Percentiles rank a stretch among this genome's conserved stretches.
These are phyloP conservation scores for Troides oblongomaculatus DNA, from an alignment of 2,888 invertebrate species.

Conservation along the genomic window DNA sequence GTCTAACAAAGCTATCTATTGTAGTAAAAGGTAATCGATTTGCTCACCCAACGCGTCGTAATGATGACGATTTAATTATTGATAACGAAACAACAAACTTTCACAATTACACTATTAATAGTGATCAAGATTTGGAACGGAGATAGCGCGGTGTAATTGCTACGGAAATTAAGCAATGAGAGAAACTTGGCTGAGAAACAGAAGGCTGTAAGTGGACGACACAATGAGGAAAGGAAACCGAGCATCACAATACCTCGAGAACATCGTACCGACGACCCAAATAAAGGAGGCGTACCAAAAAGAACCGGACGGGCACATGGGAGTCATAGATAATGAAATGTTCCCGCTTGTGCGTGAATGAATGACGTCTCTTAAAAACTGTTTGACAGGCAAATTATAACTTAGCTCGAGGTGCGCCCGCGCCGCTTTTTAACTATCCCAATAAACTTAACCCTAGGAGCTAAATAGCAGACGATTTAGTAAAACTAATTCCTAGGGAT, in stretches of 20 bases:
- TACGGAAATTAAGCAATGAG: conserved; percentile 29
- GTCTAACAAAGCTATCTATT: not conserved
- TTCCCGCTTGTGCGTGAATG: conserved; percentile 47
- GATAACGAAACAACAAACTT: conserved; percentile 29
- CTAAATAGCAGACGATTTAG: conserved; percentile 1
- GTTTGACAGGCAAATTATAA: conserved; percentile 74
- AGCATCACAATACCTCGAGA: conserved; percentile 17
- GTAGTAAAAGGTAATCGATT: not conserved
- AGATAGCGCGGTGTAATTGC: conserved; percentile 27
- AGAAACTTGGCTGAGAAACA: conserved; percentile 11
- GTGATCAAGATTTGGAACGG: conserved; percentile 26
- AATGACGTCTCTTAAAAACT: conserved; percentile 70
- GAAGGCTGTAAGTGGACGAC: conserved; percentile 17
- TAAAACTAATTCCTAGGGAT: not conserved
- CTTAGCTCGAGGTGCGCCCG: conserved; percentile 40
- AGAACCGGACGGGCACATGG: conserved; percentile 52
- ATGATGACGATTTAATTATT: conserved; percentile 28
- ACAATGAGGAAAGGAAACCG: not conserved
- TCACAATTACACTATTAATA: conserved; percentile 26
- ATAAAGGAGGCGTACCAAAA: conserved; percentile 38
- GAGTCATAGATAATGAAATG: conserved; percentile 65
- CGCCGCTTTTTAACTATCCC: conserved; percentile 30
- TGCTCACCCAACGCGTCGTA: conserved; percentile 9
- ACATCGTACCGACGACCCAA: conserved; percentile 23
- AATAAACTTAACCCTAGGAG: conserved; percentile 26